These are phyloP conservation scores for Hypomesus transpacificus DNA, from an alignment of 2,113 vertebrate species.

Conservation along the genomic window DNA sequence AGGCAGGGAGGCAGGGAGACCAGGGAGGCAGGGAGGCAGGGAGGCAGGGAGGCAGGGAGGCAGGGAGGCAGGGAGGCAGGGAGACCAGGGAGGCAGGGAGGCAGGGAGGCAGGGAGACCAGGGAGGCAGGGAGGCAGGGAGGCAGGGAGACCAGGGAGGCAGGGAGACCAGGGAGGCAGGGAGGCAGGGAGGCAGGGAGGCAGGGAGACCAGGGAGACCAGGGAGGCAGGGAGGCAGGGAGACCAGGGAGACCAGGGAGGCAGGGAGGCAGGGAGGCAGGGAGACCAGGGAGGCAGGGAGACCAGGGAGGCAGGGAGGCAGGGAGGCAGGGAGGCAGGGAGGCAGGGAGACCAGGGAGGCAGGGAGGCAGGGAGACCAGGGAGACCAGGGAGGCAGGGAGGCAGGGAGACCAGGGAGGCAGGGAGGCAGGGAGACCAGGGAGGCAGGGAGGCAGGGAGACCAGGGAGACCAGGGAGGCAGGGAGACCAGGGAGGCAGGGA, in stretches of 20 bases:
- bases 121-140: conserved; percentile 17
- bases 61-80: conserved; percentile 14
- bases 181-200: conserved; percentile 16
- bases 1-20: conserved; percentile 17
- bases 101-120: conserved; percentile 18
- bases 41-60: conserved; percentile 20
- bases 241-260: too few relatives aligned
- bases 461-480: conserved; percentile 22
- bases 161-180: conserved; percentile 13
- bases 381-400: conserved; percentile 17
- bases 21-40: conserved; percentile 17
- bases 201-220: too few relatives aligned
- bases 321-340: conserved; percentile 17
- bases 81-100: conserved; percentile 16
- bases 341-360: conserved; percentile 20
- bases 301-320: conserved; percentile 18
- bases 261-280: conserved; percentile 14
- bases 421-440: too few relatives aligned
- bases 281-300: conserved; percentile 16
- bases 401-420: conserved; percentile 24
- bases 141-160: conserved; percentile 20
- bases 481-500: too few relatives aligned
- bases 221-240: conserved; percentile 15
- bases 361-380: too few relatives aligned
- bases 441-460: too few relatives aligned